Conservation (phyloP, 2,888 invertebrate genomes). For the Craniophora ligustri region DNA sequence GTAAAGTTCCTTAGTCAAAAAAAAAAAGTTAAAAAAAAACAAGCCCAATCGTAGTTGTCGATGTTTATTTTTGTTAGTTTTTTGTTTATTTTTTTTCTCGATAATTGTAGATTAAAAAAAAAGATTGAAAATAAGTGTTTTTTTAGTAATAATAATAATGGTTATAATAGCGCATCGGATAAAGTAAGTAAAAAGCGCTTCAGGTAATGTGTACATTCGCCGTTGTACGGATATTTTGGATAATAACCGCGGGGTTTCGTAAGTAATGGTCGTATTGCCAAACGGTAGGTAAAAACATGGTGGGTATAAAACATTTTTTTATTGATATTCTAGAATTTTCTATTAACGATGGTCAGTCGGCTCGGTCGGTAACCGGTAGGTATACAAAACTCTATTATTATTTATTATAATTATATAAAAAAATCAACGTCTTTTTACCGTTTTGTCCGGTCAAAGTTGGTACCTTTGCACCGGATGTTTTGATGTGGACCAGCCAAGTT, state of each 20-base stretch:
- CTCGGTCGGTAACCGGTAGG: slow-evolving; percentile 60
- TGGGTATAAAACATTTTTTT: slow-evolving; percentile 68
- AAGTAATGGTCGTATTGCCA: slow-evolving; percentile 55
- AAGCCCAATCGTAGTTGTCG: slow-evolving; percentile 21
- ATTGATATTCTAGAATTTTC: slow-evolving; percentile 43
- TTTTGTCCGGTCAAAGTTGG: slow-evolving; percentile 38
- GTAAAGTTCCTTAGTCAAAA: slow-evolving; percentile 9
- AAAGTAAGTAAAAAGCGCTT: slow-evolving; percentile 75
- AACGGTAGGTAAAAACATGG: slow-evolving; percentile 75
- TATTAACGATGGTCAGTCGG: slow-evolving; percentile 49
- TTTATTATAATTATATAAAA: slow-evolving; percentile 28
- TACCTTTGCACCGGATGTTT: slow-evolving; percentile 15
- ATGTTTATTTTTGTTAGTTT: slow-evolving; percentile 37
- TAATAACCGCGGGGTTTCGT: slow-evolving; percentile 51
- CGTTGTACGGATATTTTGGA: slow-evolving; percentile 44
- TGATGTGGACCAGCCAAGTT: slow-evolving; percentile 27
- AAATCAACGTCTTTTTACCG: slow-evolving; percentile 25
- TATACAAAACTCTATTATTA: slow-evolving; percentile 46
- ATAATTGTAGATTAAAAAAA: slow-evolving; percentile 29
- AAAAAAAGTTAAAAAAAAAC: slow-evolving; percentile 3
- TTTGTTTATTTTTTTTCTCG: slow-evolving; percentile 26
- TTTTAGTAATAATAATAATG: slow-evolving; percentile 26
- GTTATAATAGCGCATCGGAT: slow-evolving; percentile 64
- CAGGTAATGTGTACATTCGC: slow-evolving; percentile 69
- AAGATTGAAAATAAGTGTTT: slow-evolving; percentile 49